Base-by-base conservation (phyloP, 2,113 vertebrate genomes). In the Scartelaos histophorus region DNA sequence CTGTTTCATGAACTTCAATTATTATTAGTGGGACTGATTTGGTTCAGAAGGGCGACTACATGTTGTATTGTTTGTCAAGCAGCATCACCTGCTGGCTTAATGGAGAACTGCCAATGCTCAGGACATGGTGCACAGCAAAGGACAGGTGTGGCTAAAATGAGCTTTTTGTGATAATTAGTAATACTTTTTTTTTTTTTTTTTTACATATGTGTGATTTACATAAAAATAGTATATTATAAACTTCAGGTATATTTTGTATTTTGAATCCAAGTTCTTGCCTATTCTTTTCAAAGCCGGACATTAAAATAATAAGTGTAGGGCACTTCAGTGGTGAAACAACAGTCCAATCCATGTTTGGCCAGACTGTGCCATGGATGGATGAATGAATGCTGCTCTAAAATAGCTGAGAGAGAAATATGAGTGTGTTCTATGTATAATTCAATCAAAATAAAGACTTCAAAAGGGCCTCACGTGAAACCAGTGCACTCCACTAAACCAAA, bases 41-140 rank as follows among this genome's bases (percentile, higher is more conserved):
- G 6, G 51, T 54, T 54, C 51, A 9, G 19, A 7, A 54, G 3
- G n/a, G 19, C 10, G 19, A 3, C 7, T 54, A 0, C 19, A 51
- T 19, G 49, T 19, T 51, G 16, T 57, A 85, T 89, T 86, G 82
- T 85, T 81, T 84, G 89, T 85, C 83, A 73, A 66, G 88, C 67
- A 90, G 87, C 88, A 84, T 84, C 88, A 88, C 83, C 90, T 90
- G 86, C 85, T 90, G 90, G 90, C 69, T 83, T 72, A 84, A 81
- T 87, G 88, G 89, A 90, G 87, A 90, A 90, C 72, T 90, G 85
- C 82, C 82, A 88, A 90, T 64, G 64, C 11, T 13, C 9, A 68
- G 29, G 53, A 15, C 60, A 9, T 17, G 16, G 19, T 51, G 16
- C 49, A 16, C 5, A 17, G 49, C 16, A 51, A 15, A 51, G 51